Evolutionary conservation across 2,113 vertebrate species (phyloP), one percentile per base, ranked within the genome.

Genomic region (Paedocypris sp.): DNA sequence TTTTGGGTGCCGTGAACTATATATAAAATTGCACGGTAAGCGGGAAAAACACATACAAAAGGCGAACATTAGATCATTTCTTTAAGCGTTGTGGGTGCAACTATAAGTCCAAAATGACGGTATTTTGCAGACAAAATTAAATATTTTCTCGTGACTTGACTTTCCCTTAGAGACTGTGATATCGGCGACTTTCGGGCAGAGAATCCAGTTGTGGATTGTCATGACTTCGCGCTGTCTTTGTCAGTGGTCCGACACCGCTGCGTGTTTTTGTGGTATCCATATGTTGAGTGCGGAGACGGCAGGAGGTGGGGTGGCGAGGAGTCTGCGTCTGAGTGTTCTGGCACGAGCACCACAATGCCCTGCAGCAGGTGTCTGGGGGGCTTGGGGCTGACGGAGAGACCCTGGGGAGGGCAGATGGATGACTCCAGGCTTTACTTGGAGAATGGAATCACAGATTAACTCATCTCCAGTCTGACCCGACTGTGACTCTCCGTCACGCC

Each of bases 331-430:
- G 50, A 35, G 18, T 68, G 25, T 12, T 39, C 10, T 41, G 57
- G 67, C 58, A 53, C 47, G 47, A 39, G 66, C 25, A 23, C 32
- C 29, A 39, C 26, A 67, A 59, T 48, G 43, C 19, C 10, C 15
- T 5, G 46, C 38, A 49, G 56, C 41, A 61, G 48, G 49, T 64
- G 61, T 52, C 39, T 63, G 38, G n/a, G n/a, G 19, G 28, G 31
- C 36, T 26, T 20, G 7, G 26, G 38, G 26, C 6, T 42, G 57
- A 33, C 53, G 49, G 36, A 43, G 53, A 58, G 25, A 43, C 53
- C 53, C 53, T 8, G 22, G 31, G 18, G 48, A 31, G 41, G 66
- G 59, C 79, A 82, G 83, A 82, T 82, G 77, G 74, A 53, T 57
- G 63, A 67, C 70, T 69, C 59, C n/a, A 67, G 67, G 60, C 47